phyloP scores from a whole-genome alignment of 2,797 vertebrate species.

The Diplodus sargus region DNA sequence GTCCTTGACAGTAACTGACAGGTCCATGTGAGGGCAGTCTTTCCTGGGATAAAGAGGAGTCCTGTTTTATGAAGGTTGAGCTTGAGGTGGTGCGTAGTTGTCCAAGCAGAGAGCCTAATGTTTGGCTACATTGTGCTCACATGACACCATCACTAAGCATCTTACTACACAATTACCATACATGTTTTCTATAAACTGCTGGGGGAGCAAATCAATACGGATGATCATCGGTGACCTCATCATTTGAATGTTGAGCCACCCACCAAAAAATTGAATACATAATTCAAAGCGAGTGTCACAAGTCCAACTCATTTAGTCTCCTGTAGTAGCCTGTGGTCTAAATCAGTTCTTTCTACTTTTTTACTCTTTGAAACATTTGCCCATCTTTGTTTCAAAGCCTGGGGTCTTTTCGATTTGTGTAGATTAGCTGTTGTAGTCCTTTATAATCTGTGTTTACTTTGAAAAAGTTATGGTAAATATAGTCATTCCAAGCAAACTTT shows the following conservation, averaged over 20 bases:
- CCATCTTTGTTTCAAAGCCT: constrained; percentile 58
- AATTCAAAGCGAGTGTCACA: constrained; percentile 51
- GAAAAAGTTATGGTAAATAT: constrained; percentile 62
- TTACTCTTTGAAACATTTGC: constrained; percentile 58
- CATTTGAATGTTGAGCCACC: constrained; percentile 21
- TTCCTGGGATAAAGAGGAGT: too few relatives aligned
- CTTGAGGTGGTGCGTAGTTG: too few relatives aligned
- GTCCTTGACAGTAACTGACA: too few relatives aligned
- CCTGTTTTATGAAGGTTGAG: too few relatives aligned
- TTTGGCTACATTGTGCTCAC: too few relatives aligned
- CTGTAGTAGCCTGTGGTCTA: constrained; percentile 27
- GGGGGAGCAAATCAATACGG: not conserved
- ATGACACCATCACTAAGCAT: too few relatives aligned
- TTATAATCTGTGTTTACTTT: constrained; percentile 70
- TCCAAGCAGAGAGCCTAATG: too few relatives aligned
- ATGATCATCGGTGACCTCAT: constrained; percentile 28
- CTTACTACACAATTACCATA: too few relatives aligned
- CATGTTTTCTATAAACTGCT: too few relatives aligned
- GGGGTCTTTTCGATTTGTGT: constrained; percentile 64
- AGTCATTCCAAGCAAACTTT: constrained; percentile 86
- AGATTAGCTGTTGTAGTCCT: constrained; percentile 62
- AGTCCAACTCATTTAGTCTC: constrained; percentile 40
- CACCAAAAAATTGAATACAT: constrained; percentile 50
- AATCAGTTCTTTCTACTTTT: constrained; percentile 47
- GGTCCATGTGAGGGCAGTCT: too few relatives aligned